Percentiles rank a stretch among this genome's conserved stretches.
Evolutionary conservation across 2,797 vertebrate species (phyloP).

Genomic region (Danio jaintianensis): DNA sequence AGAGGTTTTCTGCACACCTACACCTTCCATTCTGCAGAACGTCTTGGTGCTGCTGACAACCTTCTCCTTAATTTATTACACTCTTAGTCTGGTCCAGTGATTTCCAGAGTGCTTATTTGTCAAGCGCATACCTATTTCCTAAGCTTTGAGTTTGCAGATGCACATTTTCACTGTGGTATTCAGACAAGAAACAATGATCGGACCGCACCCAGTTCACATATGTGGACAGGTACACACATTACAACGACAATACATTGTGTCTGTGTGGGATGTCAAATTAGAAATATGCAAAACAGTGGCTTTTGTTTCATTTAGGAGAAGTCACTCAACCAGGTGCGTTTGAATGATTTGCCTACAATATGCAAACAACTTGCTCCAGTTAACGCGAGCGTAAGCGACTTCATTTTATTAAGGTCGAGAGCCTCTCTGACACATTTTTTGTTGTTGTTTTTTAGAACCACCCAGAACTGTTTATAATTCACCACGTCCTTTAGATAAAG

Average conservation of each 20-base stretch:
- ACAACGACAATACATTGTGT: conserved; percentile 8
- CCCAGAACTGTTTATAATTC: conserved; percentile 25
- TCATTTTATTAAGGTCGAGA: conserved; percentile 34
- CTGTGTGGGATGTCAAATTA: conserved; percentile 35
- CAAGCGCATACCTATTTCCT: conserved; percentile 10
- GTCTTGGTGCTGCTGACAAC: neutral
- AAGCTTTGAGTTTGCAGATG: conserved; percentile 3
- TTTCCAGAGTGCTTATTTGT: conserved; percentile 5
- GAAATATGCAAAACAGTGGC: conserved; percentile 49
- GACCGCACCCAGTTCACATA: conserved; percentile 4
- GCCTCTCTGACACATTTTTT: conserved; percentile 36
- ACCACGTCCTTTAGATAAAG: conserved; percentile 33
- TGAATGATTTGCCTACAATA: conserved; percentile 54
- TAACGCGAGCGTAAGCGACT: neutral
- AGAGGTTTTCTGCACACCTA: conserved; percentile 16
- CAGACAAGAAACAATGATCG: conserved; percentile 16
- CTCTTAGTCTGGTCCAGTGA: neutral
- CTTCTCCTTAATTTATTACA: neutral
- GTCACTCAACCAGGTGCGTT: conserved; percentile 55
- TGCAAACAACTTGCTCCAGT: conserved; percentile 48
- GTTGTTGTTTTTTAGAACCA: neutral
- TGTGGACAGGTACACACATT: conserved; percentile 23
- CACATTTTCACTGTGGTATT: conserved; percentile 11
- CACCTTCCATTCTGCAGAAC: conserved; percentile 11
- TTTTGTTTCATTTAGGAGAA: conserved; percentile 52